Evolutionary conservation across 2,113 vertebrate species (phyloP).

Genomic region (Hymenochirus boettgeri): DNA sequence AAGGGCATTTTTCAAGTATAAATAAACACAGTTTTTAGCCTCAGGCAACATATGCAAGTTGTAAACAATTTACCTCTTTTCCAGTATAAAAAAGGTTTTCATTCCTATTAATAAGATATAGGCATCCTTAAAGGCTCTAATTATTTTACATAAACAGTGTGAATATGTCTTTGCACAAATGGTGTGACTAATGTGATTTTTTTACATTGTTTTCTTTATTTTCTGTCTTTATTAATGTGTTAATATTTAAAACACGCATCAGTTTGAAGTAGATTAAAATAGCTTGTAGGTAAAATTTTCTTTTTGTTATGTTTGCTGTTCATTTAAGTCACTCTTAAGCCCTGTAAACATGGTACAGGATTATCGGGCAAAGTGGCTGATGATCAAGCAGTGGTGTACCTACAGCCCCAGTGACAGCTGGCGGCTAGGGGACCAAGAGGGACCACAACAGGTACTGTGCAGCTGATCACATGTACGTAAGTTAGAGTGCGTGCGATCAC

Average conservation of each 20-base stretch:
- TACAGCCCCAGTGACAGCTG: no score
- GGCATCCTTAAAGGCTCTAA: not conserved
- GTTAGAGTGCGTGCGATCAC: no score
- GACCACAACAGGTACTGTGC: no score
- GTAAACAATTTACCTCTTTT: constrained; percentile 31
- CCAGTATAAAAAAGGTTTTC: not conserved
- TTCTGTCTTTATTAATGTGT: not conserved
- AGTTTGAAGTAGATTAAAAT: no score
- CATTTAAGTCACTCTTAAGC: constrained; percentile 2
- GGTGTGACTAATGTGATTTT: not conserved
- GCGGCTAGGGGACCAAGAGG: no score
- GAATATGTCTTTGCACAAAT: not conserved
- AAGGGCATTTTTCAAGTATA: constrained; percentile 28
- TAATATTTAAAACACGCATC: not conserved
- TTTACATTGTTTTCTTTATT: not conserved
- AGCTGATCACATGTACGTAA: no score
- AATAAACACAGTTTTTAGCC: constrained; percentile 36
- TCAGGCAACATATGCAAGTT: constrained; percentile 19
- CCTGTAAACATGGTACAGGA: no score
- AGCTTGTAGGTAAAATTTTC: not conserved
- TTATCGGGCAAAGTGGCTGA: no score
- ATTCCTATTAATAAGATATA: constrained; percentile 4
- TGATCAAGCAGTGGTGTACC: no score
- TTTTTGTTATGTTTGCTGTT: constrained; percentile 4
- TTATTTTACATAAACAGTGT: constrained; percentile 3